Percentiles rank a stretch among this genome's conserved stretches.
Conservation (phyloP, 2,113 vertebrate genomes). For the Natator depressus region DNA sequence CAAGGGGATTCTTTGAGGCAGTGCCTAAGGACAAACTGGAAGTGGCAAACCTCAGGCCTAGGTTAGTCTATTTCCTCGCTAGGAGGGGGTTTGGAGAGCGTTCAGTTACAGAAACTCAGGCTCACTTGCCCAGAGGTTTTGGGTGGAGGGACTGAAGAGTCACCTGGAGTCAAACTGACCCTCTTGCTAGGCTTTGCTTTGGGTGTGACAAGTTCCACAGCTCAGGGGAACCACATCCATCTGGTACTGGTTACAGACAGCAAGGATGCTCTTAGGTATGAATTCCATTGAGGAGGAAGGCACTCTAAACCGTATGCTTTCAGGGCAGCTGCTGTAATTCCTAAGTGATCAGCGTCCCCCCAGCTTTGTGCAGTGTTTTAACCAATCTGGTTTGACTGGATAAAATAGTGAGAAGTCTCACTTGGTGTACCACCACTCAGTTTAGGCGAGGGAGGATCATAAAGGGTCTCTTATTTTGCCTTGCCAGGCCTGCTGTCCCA, state of each 20-base stretch:
- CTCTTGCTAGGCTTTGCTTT: neutral
- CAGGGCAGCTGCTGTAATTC: neutral
- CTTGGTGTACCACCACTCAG: neutral
- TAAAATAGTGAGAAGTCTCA: neutral
- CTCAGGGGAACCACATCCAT: neutral
- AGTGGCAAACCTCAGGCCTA: neutral
- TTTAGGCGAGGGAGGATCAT: neutral
- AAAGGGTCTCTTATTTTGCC: neutral
- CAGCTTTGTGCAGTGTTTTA: neutral
- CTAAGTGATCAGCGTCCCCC: neutral
- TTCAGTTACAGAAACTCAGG: neutral
- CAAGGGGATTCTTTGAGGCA: neutral
- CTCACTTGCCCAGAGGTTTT: neutral
- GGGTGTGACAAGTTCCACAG: neutral
- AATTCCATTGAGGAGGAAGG: neutral
- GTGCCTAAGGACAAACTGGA: neutral
- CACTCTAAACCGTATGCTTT: neutral
- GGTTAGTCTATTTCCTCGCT: neutral
- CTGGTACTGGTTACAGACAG: neutral
- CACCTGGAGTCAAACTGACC: neutral
- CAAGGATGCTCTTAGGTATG: neutral
- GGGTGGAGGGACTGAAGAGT: neutral
- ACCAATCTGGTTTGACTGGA: neutral
- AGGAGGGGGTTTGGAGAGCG: fast-evolving
- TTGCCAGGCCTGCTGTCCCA: neutral